Conservation (phyloP, 2,797 vertebrate genomes). For the Typhlichthys eigenmanni region DNA sequence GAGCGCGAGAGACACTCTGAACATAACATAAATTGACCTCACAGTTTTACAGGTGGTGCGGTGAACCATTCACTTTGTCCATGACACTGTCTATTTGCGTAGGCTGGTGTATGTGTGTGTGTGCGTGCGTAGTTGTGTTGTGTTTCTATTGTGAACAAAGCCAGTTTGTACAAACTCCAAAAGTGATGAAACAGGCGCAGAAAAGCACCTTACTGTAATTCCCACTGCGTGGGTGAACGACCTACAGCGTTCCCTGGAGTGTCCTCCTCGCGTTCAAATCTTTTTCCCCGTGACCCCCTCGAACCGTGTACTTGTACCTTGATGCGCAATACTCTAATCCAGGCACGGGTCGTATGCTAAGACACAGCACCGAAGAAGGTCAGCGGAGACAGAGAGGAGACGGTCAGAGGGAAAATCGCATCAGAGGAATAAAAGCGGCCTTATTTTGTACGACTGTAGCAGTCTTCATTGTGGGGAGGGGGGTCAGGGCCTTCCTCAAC, state of each 20-base stretch:
- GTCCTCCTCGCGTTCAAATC: slow-evolving; percentile 44
- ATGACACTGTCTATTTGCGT: background rate
- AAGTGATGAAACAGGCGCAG: slow-evolving; percentile 1
- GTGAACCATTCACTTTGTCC: slow-evolving; percentile 1
- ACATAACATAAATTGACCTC: slow-evolving; percentile 10
- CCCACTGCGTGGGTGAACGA: slow-evolving; percentile 1
- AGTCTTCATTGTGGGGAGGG: slow-evolving; percentile 43
- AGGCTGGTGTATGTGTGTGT: background rate
- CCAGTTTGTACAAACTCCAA: slow-evolving; percentile 1
- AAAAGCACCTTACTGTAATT: slow-evolving; percentile 5
- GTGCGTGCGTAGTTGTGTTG: background rate
- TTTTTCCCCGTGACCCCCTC: slow-evolving; percentile 46
- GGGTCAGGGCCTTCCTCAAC: slow-evolving; percentile 50
- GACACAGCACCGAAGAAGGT: slow-evolving; percentile 63
- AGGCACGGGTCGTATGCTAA: slow-evolving; percentile 44
- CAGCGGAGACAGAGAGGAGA: slow-evolving; percentile 55
- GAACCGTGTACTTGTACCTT: slow-evolving; percentile 38
- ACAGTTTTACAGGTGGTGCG: background rate
- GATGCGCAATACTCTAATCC: slow-evolving; percentile 42
- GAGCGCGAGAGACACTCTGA: background rate
- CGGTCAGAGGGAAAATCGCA: slow-evolving; percentile 53
- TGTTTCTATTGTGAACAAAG: slow-evolving; percentile 1
- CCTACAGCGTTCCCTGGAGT: slow-evolving; percentile 13
- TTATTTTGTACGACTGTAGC: slow-evolving; percentile 53
- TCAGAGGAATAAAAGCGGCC: slow-evolving; percentile 59